A percentile compares a stretch with the other conserved stretches of the same genome.
Conservation (phyloP, 2,113 vertebrate genomes). For the Orthonyx spaldingii region DNA sequence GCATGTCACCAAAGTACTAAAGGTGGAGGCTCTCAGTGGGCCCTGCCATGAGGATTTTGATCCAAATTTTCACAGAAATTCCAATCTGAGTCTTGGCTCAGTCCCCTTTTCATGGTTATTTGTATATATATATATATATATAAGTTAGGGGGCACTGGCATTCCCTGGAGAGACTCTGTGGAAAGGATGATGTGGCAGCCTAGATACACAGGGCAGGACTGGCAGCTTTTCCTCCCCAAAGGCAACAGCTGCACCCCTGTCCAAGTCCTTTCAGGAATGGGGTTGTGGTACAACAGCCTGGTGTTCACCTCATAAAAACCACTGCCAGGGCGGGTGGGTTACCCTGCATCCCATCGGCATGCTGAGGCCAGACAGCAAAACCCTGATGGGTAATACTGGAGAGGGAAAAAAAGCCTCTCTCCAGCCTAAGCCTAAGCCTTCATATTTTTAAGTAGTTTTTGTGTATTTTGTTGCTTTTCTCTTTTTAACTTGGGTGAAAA, state of each 20-base stretch:
- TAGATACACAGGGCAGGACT: not conserved
- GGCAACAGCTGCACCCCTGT: accelerated
- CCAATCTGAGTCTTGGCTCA: not conserved
- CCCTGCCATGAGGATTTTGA: not conserved
- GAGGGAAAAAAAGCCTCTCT: not conserved
- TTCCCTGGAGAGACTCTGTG: not conserved
- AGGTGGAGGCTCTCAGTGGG: not conserved
- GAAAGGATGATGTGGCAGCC: not conserved
- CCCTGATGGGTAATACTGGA: not conserved
- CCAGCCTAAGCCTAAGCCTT: not conserved
- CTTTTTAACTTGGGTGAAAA: not conserved
- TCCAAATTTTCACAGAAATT: not conserved
- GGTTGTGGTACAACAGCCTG: not conserved
- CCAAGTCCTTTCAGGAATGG: not conserved
- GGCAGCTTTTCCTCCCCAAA: not conserved
- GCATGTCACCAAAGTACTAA: not conserved
- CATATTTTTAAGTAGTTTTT: not conserved
- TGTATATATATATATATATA: not conserved
- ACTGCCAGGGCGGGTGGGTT: not conserved
- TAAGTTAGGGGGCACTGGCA: not conserved
- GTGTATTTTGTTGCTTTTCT: not conserved
- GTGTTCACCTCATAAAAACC: not conserved
- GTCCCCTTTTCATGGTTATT: not conserved
- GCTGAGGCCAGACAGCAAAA: not conserved
- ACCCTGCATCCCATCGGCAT: not conserved